Evolutionary conservation across 2,113 vertebrate genomes (phyloP).

Genomic region (Misgurnus mizolepis): DNA sequence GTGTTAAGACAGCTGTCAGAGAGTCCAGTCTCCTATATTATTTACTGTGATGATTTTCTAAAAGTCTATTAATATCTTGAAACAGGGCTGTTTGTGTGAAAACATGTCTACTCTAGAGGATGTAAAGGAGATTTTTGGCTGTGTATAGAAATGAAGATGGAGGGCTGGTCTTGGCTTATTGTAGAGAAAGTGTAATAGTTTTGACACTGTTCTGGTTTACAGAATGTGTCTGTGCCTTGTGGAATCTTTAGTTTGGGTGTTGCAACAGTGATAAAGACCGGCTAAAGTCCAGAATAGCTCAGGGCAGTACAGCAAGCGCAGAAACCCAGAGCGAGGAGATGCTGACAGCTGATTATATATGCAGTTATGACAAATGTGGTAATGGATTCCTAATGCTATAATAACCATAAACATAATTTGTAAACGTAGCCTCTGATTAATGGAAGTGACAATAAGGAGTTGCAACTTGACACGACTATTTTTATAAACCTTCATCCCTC

Average conservation of each 20-base stretch:
- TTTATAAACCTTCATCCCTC: slow-evolving; percentile 2
- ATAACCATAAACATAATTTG: slow-evolving; percentile 32
- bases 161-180: neutral
- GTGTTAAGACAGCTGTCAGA: slow-evolving; percentile 26
- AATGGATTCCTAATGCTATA: slow-evolving; percentile 26
- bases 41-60: neutral
- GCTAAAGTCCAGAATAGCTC: neutral
- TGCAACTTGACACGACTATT: slow-evolving; percentile 11
- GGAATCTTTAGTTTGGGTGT: neutral
- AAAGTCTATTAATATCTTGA: slow-evolving; percentile 18
- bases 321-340: neutral
- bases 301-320: neutral
- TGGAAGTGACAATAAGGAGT: slow-evolving; percentile 10
- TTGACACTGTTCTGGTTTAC: slow-evolving; percentile 4
- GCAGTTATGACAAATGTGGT: slow-evolving; percentile 17
- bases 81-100: neutral
- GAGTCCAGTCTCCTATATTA: slow-evolving; percentile 6
- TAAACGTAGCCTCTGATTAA: slow-evolving; percentile 29
- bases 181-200: neutral
- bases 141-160: neutral
- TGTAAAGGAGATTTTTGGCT: neutral
- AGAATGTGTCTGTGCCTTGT: neutral
- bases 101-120: neutral
- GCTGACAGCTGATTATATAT: slow-evolving; percentile 5
- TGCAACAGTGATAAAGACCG: neutral